Evolutionary conservation across 2,888 invertebrate species (phyloP), one percentile per base, ranked within the genome.

Genomic region (Corbicula japonica): DNA sequence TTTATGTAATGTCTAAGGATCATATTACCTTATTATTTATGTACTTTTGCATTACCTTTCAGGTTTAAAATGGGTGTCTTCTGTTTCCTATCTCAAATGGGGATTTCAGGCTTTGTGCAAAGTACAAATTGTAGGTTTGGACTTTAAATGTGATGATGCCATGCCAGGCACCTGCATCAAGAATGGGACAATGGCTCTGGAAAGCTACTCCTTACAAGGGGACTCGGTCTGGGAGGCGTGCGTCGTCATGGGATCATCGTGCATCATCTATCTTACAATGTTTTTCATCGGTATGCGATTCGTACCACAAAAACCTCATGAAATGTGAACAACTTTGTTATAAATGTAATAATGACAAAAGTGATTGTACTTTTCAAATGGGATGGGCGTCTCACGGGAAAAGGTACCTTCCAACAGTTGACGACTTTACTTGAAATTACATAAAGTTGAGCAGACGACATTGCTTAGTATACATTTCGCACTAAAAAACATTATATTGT

Each of bases 61-160:
- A 91, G 91, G 88, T 28, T 72, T 89, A 46, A 86, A 84, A 35
- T 91, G 91, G 91, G 87, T 89, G 15, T 88, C 90, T 0, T 79
- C 84, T 5, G 75, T 89, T n/a, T 90, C 90, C 23, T 90, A 89
- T 76, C 77, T 91, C 1, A 89, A 89, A 52, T 91, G 90, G 90
- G 90, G 90, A 2, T 91, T 88, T 62, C 89, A 90, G 62, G 89
- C 87, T 5, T 65, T 91, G 66, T 88, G 89, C 60, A 73, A 87
- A 72, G 80, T 85, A 0, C 87, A 89, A 72, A 86, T 90, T 38
- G 41, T 80, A 4, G 80, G 84, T 0, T 80, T 90, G 18, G 83
- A 83, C 41, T 91, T 91, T 70, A 84, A 84, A 2, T 91, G 91
- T 73, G 70, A 61, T 0, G 65, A 56, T 15, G 58, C 56, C 1